phyloP scores from a whole-genome alignment of 92 coral and sea anemone species.

The Umimayanthus kanabou region DNA sequence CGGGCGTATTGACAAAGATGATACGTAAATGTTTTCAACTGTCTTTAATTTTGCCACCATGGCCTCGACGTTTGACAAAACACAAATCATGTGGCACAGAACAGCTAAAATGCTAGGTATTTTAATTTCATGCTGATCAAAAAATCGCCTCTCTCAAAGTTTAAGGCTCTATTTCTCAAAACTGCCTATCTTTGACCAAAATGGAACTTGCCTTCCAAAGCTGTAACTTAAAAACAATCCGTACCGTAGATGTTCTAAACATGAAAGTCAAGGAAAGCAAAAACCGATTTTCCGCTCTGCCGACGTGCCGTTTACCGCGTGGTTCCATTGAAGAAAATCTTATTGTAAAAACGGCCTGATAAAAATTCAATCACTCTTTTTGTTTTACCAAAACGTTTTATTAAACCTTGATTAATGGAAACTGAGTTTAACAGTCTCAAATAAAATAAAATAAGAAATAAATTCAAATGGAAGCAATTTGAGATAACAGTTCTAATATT shows the following conservation, averaged over 20 bases:
- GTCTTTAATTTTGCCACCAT: too few relatives aligned
- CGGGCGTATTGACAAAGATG: too few relatives aligned
- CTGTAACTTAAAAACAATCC: neutral
- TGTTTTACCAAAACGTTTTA: neutral
- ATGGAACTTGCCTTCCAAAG: neutral
- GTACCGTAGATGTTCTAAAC: neutral
- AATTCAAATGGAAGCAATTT: slow-evolving; percentile 3
- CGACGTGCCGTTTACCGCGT: neutral
- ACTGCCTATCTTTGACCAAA: neutral
- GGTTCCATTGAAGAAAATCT: neutral
- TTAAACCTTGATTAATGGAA: neutral
- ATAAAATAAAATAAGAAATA: neutral
- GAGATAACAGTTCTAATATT: slow-evolving; percentile 8
- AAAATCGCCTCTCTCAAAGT: too few relatives aligned
- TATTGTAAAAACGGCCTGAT: too few relatives aligned
- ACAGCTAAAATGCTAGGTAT: neutral
- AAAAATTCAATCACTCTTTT: slow-evolving; percentile 5
- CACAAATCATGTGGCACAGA: too few relatives aligned
- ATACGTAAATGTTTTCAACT: too few relatives aligned
- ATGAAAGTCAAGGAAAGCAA: too few relatives aligned
- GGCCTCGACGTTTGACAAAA: too few relatives aligned
- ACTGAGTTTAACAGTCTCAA: neutral
- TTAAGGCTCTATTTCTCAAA: neutral
- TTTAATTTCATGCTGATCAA: neutral
- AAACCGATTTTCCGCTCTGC: too few relatives aligned